These are phyloP conservation scores for Trachurus trachurus DNA, from an alignment of 2,797 vertebrate genomes.

Conservation along the genomic window DNA sequence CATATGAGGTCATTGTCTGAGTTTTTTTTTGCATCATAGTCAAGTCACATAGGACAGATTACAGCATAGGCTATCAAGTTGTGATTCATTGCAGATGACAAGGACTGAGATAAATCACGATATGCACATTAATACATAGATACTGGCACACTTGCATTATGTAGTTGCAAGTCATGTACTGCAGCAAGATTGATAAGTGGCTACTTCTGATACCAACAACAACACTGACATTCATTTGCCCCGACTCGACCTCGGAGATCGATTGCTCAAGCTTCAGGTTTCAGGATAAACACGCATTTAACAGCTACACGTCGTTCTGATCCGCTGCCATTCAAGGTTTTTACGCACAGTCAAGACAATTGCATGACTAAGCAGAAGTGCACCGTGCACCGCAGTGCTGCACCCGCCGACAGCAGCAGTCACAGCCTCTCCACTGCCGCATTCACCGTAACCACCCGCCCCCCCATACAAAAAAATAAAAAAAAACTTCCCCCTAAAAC, in stretches of 20 bases:
- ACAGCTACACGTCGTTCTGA: neutral
- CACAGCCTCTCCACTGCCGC: constrained; percentile 73
- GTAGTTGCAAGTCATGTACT: neutral
- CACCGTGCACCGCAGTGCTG: constrained; percentile 72
- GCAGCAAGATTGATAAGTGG: neutral
- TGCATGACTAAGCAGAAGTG: constrained; percentile 78
- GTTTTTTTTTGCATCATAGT: constrained; percentile 13
- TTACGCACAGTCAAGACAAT: constrained; percentile 13
- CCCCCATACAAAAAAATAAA: neutral
- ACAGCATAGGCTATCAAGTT: neutral
- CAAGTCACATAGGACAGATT: neutral
- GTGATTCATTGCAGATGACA: neutral
- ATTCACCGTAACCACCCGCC: constrained; percentile 72
- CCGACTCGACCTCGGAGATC: constrained; percentile 16
- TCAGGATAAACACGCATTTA: constrained; percentile 15
- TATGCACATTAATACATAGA: neutral
- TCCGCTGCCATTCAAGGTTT: neutral
- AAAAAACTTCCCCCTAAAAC: constrained; percentile 81
- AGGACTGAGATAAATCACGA: neutral
- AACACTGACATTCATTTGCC: constrained; percentile 67
- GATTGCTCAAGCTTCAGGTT: neutral
- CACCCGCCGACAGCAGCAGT: constrained; percentile 8
- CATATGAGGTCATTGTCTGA: constrained; percentile 24
- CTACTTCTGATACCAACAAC: neutral
- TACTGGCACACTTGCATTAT: neutral